phyloP scores from a whole-genome alignment of 2,888 invertebrate genomes.

The Thereva unica region DNA sequence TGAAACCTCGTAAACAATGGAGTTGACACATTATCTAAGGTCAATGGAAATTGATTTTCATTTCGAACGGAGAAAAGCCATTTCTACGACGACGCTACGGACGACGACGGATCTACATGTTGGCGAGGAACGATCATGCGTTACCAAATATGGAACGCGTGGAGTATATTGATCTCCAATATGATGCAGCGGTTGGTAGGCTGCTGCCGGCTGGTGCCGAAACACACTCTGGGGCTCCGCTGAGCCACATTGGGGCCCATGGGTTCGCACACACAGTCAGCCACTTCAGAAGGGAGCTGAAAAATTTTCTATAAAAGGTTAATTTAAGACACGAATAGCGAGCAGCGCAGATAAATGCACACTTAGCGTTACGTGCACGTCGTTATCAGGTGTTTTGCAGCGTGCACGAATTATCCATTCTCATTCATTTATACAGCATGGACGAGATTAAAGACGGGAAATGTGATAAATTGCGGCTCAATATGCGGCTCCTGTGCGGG shows the following conservation, averaged over 20 bases:
- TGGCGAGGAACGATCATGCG: conserved; percentile 25
- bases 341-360: conserved; percentile 31
- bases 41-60: conserved; percentile 30
- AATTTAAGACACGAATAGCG: conserved; percentile 37
- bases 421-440: conserved; percentile 34
- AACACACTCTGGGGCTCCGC: no score
- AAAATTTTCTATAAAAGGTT: conserved; percentile 36
- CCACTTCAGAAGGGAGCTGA: background rate
- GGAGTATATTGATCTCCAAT: conserved; percentile 20
- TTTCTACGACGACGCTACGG: background rate
- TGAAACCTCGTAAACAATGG: conserved; percentile 30
- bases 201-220: no score
- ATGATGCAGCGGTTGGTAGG: conserved; percentile 6
- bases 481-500: conserved; percentile 12
- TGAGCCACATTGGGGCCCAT: no score
- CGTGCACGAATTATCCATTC: conserved; percentile 37
- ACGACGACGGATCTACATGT: conserved; percentile 1
- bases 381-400: conserved; percentile 40
- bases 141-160: conserved; percentile 35
- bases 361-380: conserved; percentile 33
- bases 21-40: conserved; percentile 35
- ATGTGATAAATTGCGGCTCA: conserved; percentile 36
- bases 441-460: conserved; percentile 26
- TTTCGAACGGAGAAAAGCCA: conserved; percentile 23
- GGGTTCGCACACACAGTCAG: no score